Base-by-base conservation (phyloP, 2,113 vertebrate species). In the Lagopus leucura region DNA sequence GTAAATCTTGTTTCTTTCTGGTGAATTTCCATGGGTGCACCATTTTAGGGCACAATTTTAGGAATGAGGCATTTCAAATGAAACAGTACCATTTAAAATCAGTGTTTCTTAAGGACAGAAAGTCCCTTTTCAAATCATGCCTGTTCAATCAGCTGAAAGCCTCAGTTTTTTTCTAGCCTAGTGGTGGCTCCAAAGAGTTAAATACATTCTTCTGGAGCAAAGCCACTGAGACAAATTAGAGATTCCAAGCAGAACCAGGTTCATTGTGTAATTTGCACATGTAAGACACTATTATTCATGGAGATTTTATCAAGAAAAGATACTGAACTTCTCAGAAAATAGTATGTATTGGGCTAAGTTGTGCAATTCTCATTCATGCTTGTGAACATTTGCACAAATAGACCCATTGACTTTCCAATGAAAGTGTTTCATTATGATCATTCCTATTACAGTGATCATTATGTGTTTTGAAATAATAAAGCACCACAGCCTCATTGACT, bases 381-480 rank as follows among this genome's bases (percentile, higher is more conserved):
- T 88, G 79, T 86, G 90, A 96, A 91, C 63, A 73, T 87, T 94
- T 93, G 66, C 79, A 91, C 91, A 81, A 95, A 96, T 78, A 88
- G 79, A 70, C 52, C 76, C 93, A 96, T 82, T 93, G 91, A 94
- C 75, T 95, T 96, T 38, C 63, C 2, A 48, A 60, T 86, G 92
- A 95, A 91, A 95, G 91, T 92, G 83, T 90, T 86, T 86, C 93
- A 89, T 86, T 90, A 84, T 74, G 90, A 85, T 79, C 52, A 48
- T 47, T 92, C 82, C 86, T 93, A 40, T 93, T 97, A 82, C 93
- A 94, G 81, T 81, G 87, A 95, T 95, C 92, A 82, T 89, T 93
- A 78, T 95, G 58, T 48, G 94, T 89, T 72, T 27, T 93, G 87
- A 84, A 94, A 95, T 94, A 95, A 92, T 88, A 92, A 94, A 92